phyloP scores from a whole-genome alignment of 2,888 invertebrate genomes.

The Agrochola lota region DNA sequence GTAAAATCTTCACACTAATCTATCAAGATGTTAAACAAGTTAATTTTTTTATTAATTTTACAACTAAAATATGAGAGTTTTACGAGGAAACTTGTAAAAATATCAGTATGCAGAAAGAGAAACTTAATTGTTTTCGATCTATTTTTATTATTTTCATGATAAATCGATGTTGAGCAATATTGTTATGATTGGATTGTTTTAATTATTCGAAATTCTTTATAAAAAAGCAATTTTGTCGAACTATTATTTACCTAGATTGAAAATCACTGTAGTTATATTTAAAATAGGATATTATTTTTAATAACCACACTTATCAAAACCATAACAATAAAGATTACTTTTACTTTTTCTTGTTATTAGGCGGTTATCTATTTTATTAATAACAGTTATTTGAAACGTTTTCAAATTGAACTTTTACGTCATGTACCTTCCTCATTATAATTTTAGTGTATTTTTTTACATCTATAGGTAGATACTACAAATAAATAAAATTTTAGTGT shows the following conservation, averaged over 20 bases:
- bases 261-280: background rate
- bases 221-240: background rate
- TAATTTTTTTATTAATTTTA: background rate
- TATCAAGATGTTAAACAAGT: background rate
- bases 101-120: constrained; percentile 9
- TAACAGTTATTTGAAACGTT: background rate
- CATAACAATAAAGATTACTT: background rate
- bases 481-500: too few species aligned
- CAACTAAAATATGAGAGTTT: background rate
- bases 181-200: background rate
- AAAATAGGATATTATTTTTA: background rate
- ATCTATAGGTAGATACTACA: too few species aligned
- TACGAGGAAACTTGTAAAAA: background rate
- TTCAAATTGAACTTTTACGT: background rate
- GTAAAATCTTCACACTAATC: constrained; percentile 9
- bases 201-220: background rate
- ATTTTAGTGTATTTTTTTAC: background rate
- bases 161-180: background rate
- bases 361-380: background rate
- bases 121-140: constrained; percentile 33
- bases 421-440: background rate
- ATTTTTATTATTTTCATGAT: constrained; percentile 22
- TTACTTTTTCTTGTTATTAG: background rate
- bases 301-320: background rate
- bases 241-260: background rate